phyloP scores from a whole-genome alignment of 2,888 invertebrate species.

The Eristalinus aeneus region DNA sequence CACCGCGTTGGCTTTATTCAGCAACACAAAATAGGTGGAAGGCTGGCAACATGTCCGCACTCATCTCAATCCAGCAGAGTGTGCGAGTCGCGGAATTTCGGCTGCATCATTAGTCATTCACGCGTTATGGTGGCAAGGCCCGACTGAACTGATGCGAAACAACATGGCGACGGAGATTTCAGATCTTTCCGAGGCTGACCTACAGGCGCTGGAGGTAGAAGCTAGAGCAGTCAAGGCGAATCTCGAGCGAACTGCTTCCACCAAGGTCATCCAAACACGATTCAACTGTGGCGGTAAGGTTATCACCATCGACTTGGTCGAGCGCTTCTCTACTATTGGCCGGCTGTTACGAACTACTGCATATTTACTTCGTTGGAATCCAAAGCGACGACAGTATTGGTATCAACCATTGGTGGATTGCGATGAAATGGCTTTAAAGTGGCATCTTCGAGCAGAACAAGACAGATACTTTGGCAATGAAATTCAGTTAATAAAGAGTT shows the following conservation, averaged over 20 bases:
- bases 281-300: no score
- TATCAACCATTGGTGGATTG: constrained; percentile 12
- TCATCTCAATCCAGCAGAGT: constrained; percentile 32
- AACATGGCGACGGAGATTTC: not conserved
- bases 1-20: constrained; percentile 41
- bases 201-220: not conserved
- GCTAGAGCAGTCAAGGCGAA: constrained; percentile 17
- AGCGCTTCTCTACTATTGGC: constrained; percentile 12
- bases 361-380: constrained; percentile 4
- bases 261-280: no score
- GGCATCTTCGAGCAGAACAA: constrained; percentile 7
- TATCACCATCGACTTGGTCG: not conserved
- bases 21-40: not conserved
- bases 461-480: constrained; percentile 1
- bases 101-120: not conserved
- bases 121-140: constrained; percentile 30
- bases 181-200: not conserved
- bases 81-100: constrained; percentile 19
- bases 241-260: no score
- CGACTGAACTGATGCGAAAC: not conserved
- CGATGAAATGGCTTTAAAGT: constrained; percentile 16
- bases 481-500: constrained; percentile 5
- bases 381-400: not conserved
- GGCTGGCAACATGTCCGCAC: constrained; percentile 1
- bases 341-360: constrained; percentile 3